phyloP scores from a whole-genome alignment of 1,140 invertebrate species.

The Drusus annulatus region DNA sequence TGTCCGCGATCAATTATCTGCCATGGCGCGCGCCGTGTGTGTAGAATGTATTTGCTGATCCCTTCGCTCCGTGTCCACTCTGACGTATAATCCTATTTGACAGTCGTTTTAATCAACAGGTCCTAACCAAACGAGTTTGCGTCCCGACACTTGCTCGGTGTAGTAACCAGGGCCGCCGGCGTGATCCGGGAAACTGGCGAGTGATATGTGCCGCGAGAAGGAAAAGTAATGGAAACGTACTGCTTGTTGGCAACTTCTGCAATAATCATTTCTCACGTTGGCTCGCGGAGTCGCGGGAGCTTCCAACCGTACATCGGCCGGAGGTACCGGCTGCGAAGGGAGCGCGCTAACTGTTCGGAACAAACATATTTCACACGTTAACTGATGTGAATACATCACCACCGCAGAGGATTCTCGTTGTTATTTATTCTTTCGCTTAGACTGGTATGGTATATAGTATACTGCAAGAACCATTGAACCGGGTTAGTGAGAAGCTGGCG shows the following conservation, averaged over 20 bases:
- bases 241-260: background rate
- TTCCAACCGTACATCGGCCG: background rate
- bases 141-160: background rate
- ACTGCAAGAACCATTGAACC: no score
- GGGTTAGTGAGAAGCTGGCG: no score
- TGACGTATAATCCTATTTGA: slow-evolving; percentile 47
- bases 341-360: no score
- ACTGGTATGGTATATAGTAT: no score
- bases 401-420: no score
- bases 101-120: slow-evolving; percentile 52
- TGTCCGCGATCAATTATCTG: slow-evolving; percentile 1
- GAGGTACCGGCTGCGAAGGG: background rate
- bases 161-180: no score
- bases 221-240: slow-evolving; percentile 1
- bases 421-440: no score
- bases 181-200: background rate
- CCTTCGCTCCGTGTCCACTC: slow-evolving; percentile 11
- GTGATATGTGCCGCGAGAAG: background rate
- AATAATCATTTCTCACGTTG: slow-evolving; percentile 30
- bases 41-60: slow-evolving; percentile 10
- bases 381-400: no score
- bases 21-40: background rate
- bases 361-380: no score
- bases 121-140: background rate
- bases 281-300: background rate